These are phyloP conservation scores for Onthophagus sagittarius DNA, from an alignment of 2,888 invertebrate genomes.

Conservation along the genomic window DNA sequence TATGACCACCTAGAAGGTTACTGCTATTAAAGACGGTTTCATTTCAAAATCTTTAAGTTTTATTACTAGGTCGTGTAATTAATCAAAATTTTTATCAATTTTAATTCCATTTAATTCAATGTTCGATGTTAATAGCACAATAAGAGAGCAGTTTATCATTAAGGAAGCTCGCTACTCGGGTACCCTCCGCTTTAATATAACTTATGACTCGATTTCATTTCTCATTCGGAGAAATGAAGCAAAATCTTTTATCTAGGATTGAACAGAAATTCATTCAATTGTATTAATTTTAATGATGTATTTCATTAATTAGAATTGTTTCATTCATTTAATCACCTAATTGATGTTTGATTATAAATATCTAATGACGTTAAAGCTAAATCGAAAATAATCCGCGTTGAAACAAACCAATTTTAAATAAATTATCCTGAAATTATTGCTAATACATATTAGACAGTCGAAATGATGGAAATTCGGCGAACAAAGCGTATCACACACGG, in stretches of 20 bases:
- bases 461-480: not conserved
- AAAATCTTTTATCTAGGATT: not conserved
- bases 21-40: not conserved
- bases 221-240: not conserved
- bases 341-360: too few relatives aligned
- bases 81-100: not conserved
- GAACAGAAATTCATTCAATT: not conserved
- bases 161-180: not conserved
- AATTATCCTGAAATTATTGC: not conserved
- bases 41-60: not conserved
- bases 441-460: not conserved
- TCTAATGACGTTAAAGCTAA: too few relatives aligned
- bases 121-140: not conserved
- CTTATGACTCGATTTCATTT: not conserved
- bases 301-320: not conserved
- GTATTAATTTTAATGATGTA: not conserved
- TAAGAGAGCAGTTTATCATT: not conserved
- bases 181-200: not conserved
- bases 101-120: not conserved
- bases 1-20: not conserved
- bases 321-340: too few relatives aligned
- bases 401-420: not conserved
- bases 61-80: not conserved
- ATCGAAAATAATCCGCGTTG: not conserved
- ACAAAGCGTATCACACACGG: not conserved